Evolutionary conservation across 2,113 vertebrate genomes (phyloP), one percentile per base, ranked within the genome.

Genomic region (Romanogobio albipinnatus): DNA sequence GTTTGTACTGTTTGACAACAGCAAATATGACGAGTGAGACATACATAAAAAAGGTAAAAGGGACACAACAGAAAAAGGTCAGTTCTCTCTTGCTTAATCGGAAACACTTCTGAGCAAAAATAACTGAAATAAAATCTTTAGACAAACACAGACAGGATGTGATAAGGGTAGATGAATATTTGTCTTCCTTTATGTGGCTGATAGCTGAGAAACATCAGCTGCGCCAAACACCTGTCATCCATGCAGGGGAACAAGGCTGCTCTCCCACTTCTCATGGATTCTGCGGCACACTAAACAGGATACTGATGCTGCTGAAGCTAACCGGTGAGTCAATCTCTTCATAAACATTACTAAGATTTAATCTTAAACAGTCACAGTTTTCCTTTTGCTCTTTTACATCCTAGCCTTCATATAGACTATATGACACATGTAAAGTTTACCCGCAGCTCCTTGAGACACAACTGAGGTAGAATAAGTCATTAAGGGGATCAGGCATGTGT

Each of bases 61-160:
- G 17, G 53, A 51, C 53, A 53, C 51, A 6, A 53, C 51, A 17
- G 33, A 39, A 39, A 9, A 68, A 4, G 2, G 64, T 1, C 33
- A 39, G 64, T 19, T 39, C 15, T 39, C 33, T 70, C 33, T 39
- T 1, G 66, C 17, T 19, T 70, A 19, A 19, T 2, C 17, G 0
- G 36, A 68, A 7, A 70, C 51, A 53, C 33, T 22, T 53, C 26
- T 76, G 24, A 76, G 8, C 1, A 9, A 53, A 3, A 76, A 76
- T 36, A 6, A 22, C 26, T 2, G 5, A 39, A 14, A n/a, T 29
- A 58, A 59, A 59, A 33, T 58, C 19, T 15, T 59, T 19, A 59
- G 22, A 78, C 33, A 78, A 58, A 59, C 36, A 78, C 43, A 78
- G 9, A 26, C 22, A 56, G 75, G 78, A 75, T 75, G 70, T 74